Conservation (phyloP, 2,888 invertebrate genomes). For the Cataglyphis albicans region DNA sequence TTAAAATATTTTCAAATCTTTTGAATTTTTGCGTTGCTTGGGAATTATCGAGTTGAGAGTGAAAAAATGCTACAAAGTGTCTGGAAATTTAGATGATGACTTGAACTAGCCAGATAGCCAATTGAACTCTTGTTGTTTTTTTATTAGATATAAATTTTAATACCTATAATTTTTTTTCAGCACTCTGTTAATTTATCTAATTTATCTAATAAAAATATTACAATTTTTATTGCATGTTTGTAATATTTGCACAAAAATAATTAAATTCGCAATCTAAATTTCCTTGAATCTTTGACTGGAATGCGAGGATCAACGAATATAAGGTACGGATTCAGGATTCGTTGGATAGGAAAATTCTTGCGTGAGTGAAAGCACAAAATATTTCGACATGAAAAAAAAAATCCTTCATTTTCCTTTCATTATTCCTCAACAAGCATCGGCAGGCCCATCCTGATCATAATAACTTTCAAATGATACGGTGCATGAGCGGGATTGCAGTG, state of each 20-base stretch:
- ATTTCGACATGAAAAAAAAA: slow-evolving; percentile 23
- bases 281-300: background rate
- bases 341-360: slow-evolving; percentile 33
- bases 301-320: slow-evolving; percentile 3
- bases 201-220: too few species aligned
- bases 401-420: background rate
- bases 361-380: slow-evolving; percentile 54
- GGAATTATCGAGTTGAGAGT: background rate
- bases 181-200: background rate
- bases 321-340: slow-evolving; percentile 23
- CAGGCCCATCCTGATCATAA: slow-evolving; percentile 12
- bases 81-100: slow-evolving; percentile 25
- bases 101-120: background rate
- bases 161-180: background rate
- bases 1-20: background rate
- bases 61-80: background rate
- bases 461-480: slow-evolving; percentile 9
- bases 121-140: background rate
- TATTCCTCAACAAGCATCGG: background rate
- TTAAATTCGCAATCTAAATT: slow-evolving; percentile 30
- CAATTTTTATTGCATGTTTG: background rate
- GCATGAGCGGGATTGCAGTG: slow-evolving; percentile 1
- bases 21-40: slow-evolving; percentile 4
- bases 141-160: background rate
- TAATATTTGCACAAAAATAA: background rate